Conservation (phyloP, 2,797 vertebrate species). For the Enteromius argenteus region DNA sequence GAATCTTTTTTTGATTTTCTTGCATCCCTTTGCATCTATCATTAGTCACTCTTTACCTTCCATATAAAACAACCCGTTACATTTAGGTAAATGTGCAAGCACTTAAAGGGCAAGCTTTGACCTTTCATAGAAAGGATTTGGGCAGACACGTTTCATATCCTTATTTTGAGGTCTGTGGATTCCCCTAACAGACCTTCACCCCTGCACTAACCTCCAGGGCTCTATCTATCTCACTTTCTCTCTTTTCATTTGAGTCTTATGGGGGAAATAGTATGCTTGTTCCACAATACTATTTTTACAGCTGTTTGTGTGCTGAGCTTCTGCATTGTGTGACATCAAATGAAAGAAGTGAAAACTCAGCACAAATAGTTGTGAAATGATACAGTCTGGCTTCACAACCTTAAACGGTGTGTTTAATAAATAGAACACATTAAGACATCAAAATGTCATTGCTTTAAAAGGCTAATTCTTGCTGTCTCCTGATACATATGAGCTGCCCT, state of each 20-base stretch:
- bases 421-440: slow-evolving; percentile 43
- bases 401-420: slow-evolving; percentile 17
- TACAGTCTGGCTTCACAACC: slow-evolving; percentile 49
- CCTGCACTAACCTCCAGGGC: slow-evolving; percentile 30
- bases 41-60: slow-evolving; percentile 55
- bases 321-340: slow-evolving; percentile 34
- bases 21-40: slow-evolving; percentile 49
- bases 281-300: slow-evolving; percentile 15
- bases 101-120: slow-evolving; percentile 58
- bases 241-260: slow-evolving; percentile 37
- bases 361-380: slow-evolving; percentile 50
- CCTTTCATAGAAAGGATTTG: slow-evolving; percentile 60
- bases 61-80: background rate
- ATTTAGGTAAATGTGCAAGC: slow-evolving; percentile 38
- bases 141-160: slow-evolving; percentile 62
- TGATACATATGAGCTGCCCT: background rate
- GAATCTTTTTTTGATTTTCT: slow-evolving; percentile 8
- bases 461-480: background rate
- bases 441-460: slow-evolving; percentile 41
- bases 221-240: slow-evolving; percentile 2
- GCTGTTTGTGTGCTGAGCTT: slow-evolving; percentile 4
- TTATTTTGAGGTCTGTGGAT: slow-evolving; percentile 60
- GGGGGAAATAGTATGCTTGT: slow-evolving; percentile 9
- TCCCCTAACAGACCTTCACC: slow-evolving; percentile 50
- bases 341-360: slow-evolving; percentile 46